A percentile compares a stretch with the other conserved stretches of the same genome.
These are phyloP conservation scores for Sesia bembeciformis DNA, from an alignment of 2,888 invertebrate species.

Conservation along the genomic window DNA sequence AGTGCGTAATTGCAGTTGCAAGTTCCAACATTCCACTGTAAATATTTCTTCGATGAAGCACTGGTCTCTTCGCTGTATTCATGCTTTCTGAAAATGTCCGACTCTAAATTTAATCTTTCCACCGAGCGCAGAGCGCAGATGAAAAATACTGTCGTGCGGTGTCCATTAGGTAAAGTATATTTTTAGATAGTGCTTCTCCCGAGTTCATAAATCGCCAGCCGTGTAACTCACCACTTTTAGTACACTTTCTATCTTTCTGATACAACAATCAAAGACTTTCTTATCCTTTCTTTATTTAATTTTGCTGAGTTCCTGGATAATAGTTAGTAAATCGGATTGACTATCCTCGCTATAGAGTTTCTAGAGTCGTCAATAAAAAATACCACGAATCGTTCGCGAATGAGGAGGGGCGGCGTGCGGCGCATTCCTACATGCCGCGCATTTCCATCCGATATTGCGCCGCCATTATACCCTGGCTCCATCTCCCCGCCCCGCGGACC, in stretches of 20 bases:
- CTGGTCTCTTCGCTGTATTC: conserved; percentile 14
- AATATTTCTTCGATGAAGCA: neutral
- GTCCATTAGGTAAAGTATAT: conserved; percentile 60
- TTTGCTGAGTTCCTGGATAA: conserved; percentile 12
- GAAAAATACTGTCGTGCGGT: conserved; percentile 54
- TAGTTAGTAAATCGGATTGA: conserved; percentile 21
- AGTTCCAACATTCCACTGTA: neutral
- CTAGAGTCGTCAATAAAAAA: conserved; percentile 72
- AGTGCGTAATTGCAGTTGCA: too few relatives aligned
- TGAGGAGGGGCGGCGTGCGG: conserved; percentile 52
- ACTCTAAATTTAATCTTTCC: conserved; percentile 58
- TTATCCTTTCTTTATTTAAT: neutral
- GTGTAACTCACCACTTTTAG: neutral
- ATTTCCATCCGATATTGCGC: conserved; percentile 75
- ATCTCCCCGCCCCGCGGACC: conserved; percentile 38
- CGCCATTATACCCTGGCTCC: conserved; percentile 69
- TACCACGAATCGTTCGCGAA: conserved; percentile 69
- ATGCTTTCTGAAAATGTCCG: conserved; percentile 50
- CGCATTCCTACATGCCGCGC: conserved; percentile 75
- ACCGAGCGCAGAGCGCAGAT: conserved; percentile 38
- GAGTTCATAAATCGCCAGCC: conserved; percentile 17
- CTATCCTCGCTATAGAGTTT: conserved; percentile 53
- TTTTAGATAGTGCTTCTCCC: conserved; percentile 38
- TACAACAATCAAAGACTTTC: neutral
- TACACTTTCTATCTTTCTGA: neutral